Conservation (phyloP, 2,888 invertebrate genomes). For the Melieria picta region DNA sequence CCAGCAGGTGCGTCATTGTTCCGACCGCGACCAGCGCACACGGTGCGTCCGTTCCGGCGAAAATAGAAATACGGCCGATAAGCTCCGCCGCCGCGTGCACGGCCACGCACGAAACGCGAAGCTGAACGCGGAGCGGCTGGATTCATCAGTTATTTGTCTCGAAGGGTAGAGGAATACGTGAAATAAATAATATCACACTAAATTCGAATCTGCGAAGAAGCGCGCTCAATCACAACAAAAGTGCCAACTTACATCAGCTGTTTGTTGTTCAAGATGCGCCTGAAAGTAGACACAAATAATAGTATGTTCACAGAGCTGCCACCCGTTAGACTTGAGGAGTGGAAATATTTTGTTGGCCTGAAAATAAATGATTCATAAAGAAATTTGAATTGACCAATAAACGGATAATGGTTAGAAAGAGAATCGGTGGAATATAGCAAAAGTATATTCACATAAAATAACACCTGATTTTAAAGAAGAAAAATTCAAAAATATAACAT, state of each 20-base stretch:
- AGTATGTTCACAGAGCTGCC: not conserved
- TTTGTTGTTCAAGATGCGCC: not conserved
- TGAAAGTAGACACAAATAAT: not conserved
- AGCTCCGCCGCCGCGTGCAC: slow-evolving; percentile 50
- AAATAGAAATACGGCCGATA: slow-evolving; percentile 58
- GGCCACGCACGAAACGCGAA: slow-evolving; percentile 53
- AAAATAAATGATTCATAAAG: too few species aligned
- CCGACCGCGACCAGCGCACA: slow-evolving; percentile 50
- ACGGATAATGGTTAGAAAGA: too few species aligned
- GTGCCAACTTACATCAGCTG: slow-evolving; percentile 13
- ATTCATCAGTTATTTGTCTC: slow-evolving; percentile 46
- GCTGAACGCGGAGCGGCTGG: slow-evolving; percentile 42
- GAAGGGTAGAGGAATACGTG: too few species aligned
- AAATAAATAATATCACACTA: too few species aligned
- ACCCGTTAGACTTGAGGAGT: not conserved
- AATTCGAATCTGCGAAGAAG: too few species aligned
- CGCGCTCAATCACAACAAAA: not conserved
- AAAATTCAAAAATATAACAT: too few species aligned
- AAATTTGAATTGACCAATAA: too few species aligned
- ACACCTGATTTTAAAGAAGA: too few species aligned
- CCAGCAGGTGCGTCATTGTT: slow-evolving; percentile 1
- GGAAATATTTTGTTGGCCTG: not conserved
- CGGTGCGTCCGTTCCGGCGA: slow-evolving; percentile 57
- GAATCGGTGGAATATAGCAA: too few species aligned
- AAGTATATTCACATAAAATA: too few species aligned